Evolutionary conservation across 2,888 invertebrate species (phyloP).

Genomic region (Morpho deidamia): DNA sequence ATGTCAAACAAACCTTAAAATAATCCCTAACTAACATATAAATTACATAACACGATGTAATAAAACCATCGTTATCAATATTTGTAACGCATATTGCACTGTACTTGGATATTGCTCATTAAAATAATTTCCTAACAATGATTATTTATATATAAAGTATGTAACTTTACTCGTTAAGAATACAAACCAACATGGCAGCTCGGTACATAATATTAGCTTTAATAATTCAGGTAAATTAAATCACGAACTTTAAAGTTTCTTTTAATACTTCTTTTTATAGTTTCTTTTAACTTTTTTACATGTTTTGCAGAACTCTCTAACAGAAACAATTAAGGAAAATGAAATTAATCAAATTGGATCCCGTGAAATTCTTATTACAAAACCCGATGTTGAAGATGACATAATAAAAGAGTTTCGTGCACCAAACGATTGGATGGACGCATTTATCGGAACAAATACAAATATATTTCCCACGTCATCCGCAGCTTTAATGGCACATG

Average conservation of each 20-base stretch:
- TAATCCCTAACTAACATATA: too few relatives aligned
- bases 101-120: constrained; percentile 10
- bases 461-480: constrained; percentile 45
- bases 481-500: constrained; percentile 52
- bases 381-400: constrained; percentile 32
- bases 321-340: constrained; percentile 33
- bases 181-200: constrained; percentile 48
- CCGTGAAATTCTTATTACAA: constrained; percentile 17
- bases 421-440: constrained; percentile 49
- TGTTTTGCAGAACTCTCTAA: constrained; percentile 43
- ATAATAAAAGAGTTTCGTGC: constrained; percentile 34
- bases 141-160: constrained; percentile 50
- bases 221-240: constrained; percentile 52
- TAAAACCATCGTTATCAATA: constrained; percentile 7
- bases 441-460: constrained; percentile 37
- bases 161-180: constrained; percentile 16
- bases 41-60: too few relatives aligned
- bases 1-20: too few relatives aligned
- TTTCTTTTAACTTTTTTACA: neutral
- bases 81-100: constrained; percentile 28
- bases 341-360: constrained; percentile 31
- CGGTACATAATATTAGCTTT: constrained; percentile 51
- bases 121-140: constrained; percentile 23
- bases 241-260: neutral
- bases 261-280: neutral